Evolutionary conservation across 2,888 invertebrate species (phyloP).

Genomic region (Peribatodes rhomboidaria): DNA sequence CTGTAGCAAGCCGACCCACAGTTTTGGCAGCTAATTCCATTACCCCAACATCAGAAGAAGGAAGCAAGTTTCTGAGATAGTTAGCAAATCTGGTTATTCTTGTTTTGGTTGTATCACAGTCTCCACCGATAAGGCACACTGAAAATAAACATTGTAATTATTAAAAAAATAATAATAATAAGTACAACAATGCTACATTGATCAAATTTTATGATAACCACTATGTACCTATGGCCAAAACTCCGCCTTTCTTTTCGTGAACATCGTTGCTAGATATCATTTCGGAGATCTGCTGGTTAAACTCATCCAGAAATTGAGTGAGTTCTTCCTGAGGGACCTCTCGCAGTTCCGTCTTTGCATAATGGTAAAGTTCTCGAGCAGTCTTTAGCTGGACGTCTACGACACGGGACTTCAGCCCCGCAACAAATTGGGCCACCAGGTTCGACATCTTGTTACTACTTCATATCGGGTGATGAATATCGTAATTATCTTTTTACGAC

Average conservation of each 20-base stretch:
- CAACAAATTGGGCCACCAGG: constrained; percentile 92
- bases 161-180: neutral
- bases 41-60: constrained; percentile 96
- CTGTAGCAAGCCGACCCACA: constrained; percentile 96
- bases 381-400: constrained; percentile 94
- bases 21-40: constrained; percentile 99
- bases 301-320: constrained; percentile 96
- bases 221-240: constrained; percentile 94
- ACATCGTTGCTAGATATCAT: constrained; percentile 98
- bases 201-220: constrained; percentile 21
- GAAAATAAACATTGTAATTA: too few relatives aligned
- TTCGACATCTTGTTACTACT: constrained; percentile 73
- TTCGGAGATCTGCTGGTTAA: constrained; percentile 97
- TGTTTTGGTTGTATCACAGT: constrained; percentile 96
- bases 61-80: constrained; percentile 95
- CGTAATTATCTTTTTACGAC: constrained; percentile 23
- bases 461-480: constrained; percentile 49
- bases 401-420: constrained; percentile 95
- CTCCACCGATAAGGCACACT: constrained; percentile 97
- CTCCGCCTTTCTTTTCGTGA: constrained; percentile 98
- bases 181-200: neutral
- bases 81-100: constrained; percentile 97
- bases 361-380: constrained; percentile 95
- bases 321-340: constrained; percentile 97
- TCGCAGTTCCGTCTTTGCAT: constrained; percentile 95